Evolutionary conservation across 2,888 invertebrate species (phyloP).

Genomic region (Cylloceria caligata): DNA sequence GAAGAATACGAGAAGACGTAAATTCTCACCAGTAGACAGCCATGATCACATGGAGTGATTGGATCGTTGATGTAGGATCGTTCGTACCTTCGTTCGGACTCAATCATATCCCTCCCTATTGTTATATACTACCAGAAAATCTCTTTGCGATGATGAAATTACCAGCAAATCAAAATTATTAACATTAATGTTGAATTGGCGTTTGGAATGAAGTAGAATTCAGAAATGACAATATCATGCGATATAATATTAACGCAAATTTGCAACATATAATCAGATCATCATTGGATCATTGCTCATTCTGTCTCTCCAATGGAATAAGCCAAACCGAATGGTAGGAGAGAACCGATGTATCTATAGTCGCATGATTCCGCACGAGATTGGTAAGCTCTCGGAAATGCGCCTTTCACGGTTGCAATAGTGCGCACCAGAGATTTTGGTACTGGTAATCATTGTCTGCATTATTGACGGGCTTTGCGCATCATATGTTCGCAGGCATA

Average conservation of each 20-base stretch:
- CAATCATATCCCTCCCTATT: background rate
- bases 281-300: background rate
- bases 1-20: conserved; percentile 14
- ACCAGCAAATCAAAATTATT: background rate
- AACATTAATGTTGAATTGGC: background rate
- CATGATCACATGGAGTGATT: conserved; percentile 7
- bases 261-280: background rate
- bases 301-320: background rate
- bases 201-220: background rate
- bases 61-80: background rate
- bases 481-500: background rate
- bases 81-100: background rate
- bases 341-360: too few species aligned
- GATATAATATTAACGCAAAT: background rate
- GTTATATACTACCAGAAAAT: background rate
- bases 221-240: background rate
- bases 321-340: background rate
- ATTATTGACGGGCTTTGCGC: conserved; percentile 54
- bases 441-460: conserved; percentile 34
- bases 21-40: conserved; percentile 25
- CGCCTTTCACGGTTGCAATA: background rate
- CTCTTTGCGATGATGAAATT: background rate
- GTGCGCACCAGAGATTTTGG: conserved; percentile 8
- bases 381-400: background rate
- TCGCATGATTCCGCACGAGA: background rate